Base-by-base conservation (phyloP, 2,113 vertebrate species). In the Oryzias javanicus region DNA sequence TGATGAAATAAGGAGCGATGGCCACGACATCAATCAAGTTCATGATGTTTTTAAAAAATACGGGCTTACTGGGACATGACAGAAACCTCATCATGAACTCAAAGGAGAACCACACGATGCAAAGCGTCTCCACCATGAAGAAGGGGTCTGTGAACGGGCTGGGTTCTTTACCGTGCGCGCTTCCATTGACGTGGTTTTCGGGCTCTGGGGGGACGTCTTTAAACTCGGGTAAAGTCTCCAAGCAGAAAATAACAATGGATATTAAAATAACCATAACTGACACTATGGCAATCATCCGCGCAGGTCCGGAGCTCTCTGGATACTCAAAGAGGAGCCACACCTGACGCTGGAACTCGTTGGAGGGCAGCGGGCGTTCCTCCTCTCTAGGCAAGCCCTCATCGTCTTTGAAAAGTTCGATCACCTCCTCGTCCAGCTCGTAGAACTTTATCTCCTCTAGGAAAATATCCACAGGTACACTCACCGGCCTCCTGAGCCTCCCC, bases 41-140 rank as follows among this genome's bases (percentile, higher is more conserved):
- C 95, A 97, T 97, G 56, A 96, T 91, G 79, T 95, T 95, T 45
- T 94, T 94, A 67, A 93, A 97, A 88, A 96, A 97, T 46, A 88
- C 92, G 0, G 93, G 67, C 66, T 96, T 96, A 74, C 94, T 96
- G 46, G 96, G 95, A 64, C 94, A 96, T 35, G 94, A 92, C 0
- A 95, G 89, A 71, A 98, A 98, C 55, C 96, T 91, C 58, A 97
- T 91, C 0, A 94, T 82, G 52, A 98, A 93, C 74, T 98, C 96
- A 20, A 98, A 96, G 0, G 92, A 92, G 86, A 98, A 98, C 96
- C 96, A 98, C 44, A 96, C 92, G 0, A 98, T 92, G 80, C 96
- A 98, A 4, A 95, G 79, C 0, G 95, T 96, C 90, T 98, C 96
- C 17, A 95, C 92, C 76, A 97, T 88, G 56, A 98, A 98, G 79